A percentile compares a stretch with the other conserved stretches of the same genome.
Conservation (phyloP, 2,888 invertebrate species). For the Amphipoea lucens region DNA sequence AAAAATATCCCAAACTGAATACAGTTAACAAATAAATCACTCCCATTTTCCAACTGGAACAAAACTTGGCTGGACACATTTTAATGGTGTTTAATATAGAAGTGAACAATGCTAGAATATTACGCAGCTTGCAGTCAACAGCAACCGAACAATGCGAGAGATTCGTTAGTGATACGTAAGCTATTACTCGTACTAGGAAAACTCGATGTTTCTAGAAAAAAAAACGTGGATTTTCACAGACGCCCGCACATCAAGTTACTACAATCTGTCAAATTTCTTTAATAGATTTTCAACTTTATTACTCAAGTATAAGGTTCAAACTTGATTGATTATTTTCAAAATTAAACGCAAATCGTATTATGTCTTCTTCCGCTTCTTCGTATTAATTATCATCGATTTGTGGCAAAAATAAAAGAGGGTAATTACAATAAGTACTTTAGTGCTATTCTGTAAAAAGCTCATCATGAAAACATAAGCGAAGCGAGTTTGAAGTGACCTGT, state of each 20-base stretch:
- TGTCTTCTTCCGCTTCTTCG: neutral
- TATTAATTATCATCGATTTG: neutral
- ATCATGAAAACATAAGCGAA: neutral
- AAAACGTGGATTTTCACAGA: neutral
- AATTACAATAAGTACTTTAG: too few relatives aligned
- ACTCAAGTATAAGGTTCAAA: too few relatives aligned
- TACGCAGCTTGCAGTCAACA: slow-evolving; percentile 63
- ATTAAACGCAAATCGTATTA: neutral
- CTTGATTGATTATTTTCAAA: neutral
- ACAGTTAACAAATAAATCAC: slow-evolving; percentile 15
- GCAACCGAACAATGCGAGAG: slow-evolving; percentile 71
- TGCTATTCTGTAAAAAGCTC: neutral
- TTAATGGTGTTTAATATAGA: slow-evolving; percentile 63
- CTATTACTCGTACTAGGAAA: slow-evolving; percentile 57
- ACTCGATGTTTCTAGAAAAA: slow-evolving; percentile 35
- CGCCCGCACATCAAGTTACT: too few relatives aligned
- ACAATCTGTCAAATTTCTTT: too few relatives aligned
- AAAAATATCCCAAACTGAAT: neutral
- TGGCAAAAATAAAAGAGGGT: too few relatives aligned
- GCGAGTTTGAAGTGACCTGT: neutral
- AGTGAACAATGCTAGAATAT: slow-evolving; percentile 56
- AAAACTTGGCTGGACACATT: slow-evolving; percentile 50
- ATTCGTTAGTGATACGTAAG: slow-evolving; percentile 74
- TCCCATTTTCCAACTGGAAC: slow-evolving; percentile 8
- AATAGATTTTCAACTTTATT: too few relatives aligned